Percentiles rank a stretch among this genome's conserved stretches.
phyloP scores from a whole-genome alignment of 2,113 vertebrate species.

The Sardina pilchardus region DNA sequence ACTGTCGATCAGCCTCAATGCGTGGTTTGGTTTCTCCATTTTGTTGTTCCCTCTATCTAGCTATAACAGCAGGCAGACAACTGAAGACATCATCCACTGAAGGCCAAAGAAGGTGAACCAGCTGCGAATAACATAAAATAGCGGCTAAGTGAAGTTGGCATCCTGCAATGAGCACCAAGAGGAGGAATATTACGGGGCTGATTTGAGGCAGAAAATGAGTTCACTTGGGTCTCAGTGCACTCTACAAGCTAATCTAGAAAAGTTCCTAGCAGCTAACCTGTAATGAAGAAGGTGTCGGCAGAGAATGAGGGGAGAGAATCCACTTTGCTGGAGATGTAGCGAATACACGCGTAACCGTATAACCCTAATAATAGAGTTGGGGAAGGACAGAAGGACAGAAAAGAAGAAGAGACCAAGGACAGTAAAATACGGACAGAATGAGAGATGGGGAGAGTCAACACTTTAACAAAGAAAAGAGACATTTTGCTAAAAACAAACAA shows the following conservation, averaged over 20 bases:
- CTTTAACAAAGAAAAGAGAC: not conserved
- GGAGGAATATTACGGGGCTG: not conserved
- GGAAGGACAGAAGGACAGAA: not conserved
- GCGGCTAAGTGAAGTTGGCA: not conserved
- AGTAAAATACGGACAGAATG: not conserved
- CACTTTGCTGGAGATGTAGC: not conserved
- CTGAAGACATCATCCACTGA: too few species aligned
- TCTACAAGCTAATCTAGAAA: not conserved
- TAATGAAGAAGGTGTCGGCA: not conserved
- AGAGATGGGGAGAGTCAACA: not conserved
- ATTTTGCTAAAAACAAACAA: not conserved
- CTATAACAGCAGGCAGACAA: too few species aligned
- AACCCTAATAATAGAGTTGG: not conserved
- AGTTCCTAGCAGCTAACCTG: not conserved
- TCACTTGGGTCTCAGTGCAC: not conserved
- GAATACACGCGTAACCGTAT: not conserved
- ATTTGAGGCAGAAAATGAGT: not conserved
- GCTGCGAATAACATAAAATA: not conserved
- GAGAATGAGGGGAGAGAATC: conserved; percentile 5
- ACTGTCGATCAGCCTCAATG: too few species aligned
- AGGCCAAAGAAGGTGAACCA: not conserved
- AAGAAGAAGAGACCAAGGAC: not conserved
- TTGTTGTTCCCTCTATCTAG: too few species aligned
- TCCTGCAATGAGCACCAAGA: not conserved
- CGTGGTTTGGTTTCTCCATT: too few species aligned